Evolutionary conservation across 1,140 invertebrate genomes (phyloP), one percentile per base, ranked within the genome.

Genomic region (Pseudomyrmex cubaensis): DNA sequence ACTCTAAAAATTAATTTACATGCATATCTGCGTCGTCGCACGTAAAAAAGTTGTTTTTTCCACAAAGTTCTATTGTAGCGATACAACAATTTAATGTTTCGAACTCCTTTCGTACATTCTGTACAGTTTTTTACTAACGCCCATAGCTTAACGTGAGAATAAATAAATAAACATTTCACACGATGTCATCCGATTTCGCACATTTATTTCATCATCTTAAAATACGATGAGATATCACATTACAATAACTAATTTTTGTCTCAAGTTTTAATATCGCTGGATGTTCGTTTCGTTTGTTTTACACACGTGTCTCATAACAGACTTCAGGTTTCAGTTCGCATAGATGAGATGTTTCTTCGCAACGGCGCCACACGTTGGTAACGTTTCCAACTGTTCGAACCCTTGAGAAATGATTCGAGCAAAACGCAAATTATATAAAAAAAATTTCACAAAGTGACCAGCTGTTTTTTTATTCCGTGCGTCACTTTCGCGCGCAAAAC

Each of bases 1-100:
- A 22, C 66, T 80, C 20, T 46, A 72, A 80, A 80, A 80, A 80
- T 80, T 61, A 17, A 80, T 80, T 80, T 59, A 70, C 20, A 69
- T 70, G 7, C 10, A 35, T 10, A 57, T 67, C 59, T 50, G 46
- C 20, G 5, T 17, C 44, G 20, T 12, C 20, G 15, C 44, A 22
- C 10, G n/a, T 50, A 59, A 56, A 67, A 17, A 54, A 44, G 7
- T 77, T 56, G 35, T 35, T 35, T 35, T 35, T 35, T 7, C 5
- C 35, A 35, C 35, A 35, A 35, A 35, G 35, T 35, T 35, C 35
- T 35, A 7, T 35, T 35, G 35, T 7, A 35, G 5, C 35, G 35
- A 35, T 35, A 35, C 0, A 35, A 35, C 35, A 5, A 35, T 35
- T 35, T 35, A 35, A 35, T 35, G 35, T 35, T 35, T 35, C 35